These are phyloP conservation scores for Macaria notata DNA, from an alignment of 2,888 invertebrate genomes.

Conservation along the genomic window DNA sequence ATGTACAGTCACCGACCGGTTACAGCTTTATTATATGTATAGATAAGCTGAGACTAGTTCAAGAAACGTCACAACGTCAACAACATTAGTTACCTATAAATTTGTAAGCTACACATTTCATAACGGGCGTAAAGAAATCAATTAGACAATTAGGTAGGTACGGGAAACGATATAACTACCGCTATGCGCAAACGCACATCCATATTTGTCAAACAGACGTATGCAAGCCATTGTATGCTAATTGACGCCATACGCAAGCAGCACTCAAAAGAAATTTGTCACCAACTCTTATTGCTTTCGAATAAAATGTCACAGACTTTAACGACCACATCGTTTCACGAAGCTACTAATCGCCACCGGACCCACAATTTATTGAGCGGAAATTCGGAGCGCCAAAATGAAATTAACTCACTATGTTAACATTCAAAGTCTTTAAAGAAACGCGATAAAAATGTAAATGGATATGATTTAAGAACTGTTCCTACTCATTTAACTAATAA, in stretches of 20 bases:
- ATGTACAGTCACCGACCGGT: too few species aligned
- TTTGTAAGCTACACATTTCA: too few species aligned
- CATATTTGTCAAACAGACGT: conserved; percentile 20
- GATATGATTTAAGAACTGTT: conserved; percentile 33
- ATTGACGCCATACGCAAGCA: conserved; percentile 20
- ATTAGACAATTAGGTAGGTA: background rate
- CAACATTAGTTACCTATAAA: too few species aligned
- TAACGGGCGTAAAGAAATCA: too few species aligned
- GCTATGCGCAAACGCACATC: conserved; percentile 12
- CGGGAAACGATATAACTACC: conserved; percentile 1
- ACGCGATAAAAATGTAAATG: conserved; percentile 27
- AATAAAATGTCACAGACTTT: background rate
- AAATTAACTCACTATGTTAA: conserved; percentile 13
- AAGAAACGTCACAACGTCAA: too few species aligned
- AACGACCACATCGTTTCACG: conserved; percentile 2
- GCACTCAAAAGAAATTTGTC: conserved; percentile 5
- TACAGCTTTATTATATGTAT: too few species aligned
- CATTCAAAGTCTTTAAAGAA: conserved; percentile 13
- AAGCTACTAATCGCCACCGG: background rate
- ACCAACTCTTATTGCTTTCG: conserved; percentile 1
- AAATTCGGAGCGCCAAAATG: background rate
- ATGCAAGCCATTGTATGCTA: conserved; percentile 31
- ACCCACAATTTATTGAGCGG: background rate
- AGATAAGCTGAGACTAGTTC: too few species aligned
- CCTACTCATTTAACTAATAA: conserved; percentile 34